phyloP scores from a whole-genome alignment of 2,888 invertebrate genomes.

The Platerodrilus igneus region DNA sequence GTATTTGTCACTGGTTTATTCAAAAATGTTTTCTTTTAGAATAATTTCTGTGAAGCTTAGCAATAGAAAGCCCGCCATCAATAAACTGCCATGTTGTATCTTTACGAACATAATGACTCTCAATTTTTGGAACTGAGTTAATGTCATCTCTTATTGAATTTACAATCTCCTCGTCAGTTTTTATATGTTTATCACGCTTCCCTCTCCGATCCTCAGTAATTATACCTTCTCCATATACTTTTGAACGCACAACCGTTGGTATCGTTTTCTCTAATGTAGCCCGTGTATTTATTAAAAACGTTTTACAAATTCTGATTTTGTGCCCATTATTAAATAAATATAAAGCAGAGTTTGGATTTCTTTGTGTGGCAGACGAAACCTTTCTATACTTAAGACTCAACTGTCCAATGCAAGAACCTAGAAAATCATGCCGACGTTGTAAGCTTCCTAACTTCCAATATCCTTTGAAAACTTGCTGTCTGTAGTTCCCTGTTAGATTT shows the following conservation, averaged over 20 bases:
- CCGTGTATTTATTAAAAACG: slow-evolving; percentile 2
- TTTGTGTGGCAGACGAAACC: background rate
- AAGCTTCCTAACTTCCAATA: slow-evolving; percentile 2
- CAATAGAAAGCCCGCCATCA: slow-evolving; percentile 22
- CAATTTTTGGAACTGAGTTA: slow-evolving; percentile 32
- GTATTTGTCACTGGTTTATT: too few species aligned
- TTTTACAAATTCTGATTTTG: slow-evolving; percentile 16
- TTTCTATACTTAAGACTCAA: background rate
- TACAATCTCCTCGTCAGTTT: slow-evolving; percentile 30
- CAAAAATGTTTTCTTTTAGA: slow-evolving; percentile 28
- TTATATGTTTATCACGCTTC: slow-evolving; percentile 31
- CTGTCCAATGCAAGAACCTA: slow-evolving; percentile 2
- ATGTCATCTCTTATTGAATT: slow-evolving; percentile 32
- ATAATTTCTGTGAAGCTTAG: slow-evolving; percentile 32
- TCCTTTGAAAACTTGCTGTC: slow-evolving; percentile 8
- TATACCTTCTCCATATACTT: slow-evolving; percentile 25
- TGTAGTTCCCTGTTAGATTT: slow-evolving; percentile 1
- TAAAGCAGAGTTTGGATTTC: slow-evolving; percentile 7
- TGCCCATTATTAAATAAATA: slow-evolving; percentile 10
- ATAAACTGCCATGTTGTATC: slow-evolving; percentile 28
- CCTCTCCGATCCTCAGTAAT: slow-evolving; percentile 29
- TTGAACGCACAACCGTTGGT: slow-evolving; percentile 13
- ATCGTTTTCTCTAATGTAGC: background rate
- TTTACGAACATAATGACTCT: slow-evolving; percentile 34
- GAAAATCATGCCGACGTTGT: slow-evolving; percentile 8